These are phyloP conservation scores for Erebia aethiops DNA, from an alignment of 2,888 invertebrate genomes.

Conservation along the genomic window DNA sequence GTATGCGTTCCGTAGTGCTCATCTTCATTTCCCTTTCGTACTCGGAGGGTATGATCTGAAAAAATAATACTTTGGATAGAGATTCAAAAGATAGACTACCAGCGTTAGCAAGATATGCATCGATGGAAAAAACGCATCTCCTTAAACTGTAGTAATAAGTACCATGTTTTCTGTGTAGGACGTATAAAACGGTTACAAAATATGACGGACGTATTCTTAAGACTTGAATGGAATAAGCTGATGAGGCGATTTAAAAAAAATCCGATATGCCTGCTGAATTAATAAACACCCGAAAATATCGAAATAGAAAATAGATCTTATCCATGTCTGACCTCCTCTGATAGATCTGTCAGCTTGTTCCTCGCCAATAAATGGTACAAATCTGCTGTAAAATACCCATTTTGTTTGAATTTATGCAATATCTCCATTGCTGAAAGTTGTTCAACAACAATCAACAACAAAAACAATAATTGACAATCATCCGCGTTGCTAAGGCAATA, in stretches of 20 bases:
- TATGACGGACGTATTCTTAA: too few relatives aligned
- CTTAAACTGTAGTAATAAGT: too few relatives aligned
- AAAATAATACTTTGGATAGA: constrained; percentile 20
- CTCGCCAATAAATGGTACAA: constrained; percentile 68
- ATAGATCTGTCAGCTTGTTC: constrained; percentile 56
- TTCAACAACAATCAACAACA: constrained; percentile 36
- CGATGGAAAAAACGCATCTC: too few relatives aligned
- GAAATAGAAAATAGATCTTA: background rate
- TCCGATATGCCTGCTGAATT: background rate
- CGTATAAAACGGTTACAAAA: too few relatives aligned
- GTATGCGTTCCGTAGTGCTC: constrained; percentile 61
- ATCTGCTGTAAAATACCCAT: constrained; percentile 73
- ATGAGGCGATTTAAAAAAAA: background rate
- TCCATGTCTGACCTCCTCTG: constrained; percentile 56
- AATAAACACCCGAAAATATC: background rate
- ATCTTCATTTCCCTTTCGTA: constrained; percentile 70
- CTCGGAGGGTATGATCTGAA: constrained; percentile 71
- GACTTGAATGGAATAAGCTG: too few relatives aligned
- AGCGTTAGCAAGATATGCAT: too few relatives aligned
- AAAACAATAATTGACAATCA: constrained; percentile 31
- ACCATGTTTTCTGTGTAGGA: too few relatives aligned
- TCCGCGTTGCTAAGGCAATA: constrained; percentile 45
- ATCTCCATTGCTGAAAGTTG: constrained; percentile 53
- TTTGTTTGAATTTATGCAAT: constrained; percentile 67
- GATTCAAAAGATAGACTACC: too few relatives aligned